Percentiles rank a stretch among this genome's conserved stretches.
phyloP scores from a whole-genome alignment of 2,797 vertebrate species.

The Neostethus bicornis region DNA sequence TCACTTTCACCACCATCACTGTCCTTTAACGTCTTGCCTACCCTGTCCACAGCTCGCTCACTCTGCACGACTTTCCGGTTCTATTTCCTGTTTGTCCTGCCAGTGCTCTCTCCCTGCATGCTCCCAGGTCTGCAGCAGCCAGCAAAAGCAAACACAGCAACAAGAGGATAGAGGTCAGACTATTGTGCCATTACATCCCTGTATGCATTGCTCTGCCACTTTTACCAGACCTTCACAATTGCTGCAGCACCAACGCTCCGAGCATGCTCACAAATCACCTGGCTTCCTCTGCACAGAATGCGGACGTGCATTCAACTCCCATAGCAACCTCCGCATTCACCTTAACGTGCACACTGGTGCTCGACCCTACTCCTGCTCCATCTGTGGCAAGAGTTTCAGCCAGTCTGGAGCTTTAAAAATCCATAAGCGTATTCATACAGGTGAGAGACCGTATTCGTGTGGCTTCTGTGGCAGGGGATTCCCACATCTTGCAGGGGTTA shows the following conservation, averaged over 20 bases:
- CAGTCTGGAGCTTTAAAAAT: conserved; percentile 84
- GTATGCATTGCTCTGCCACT: conserved; percentile 82
- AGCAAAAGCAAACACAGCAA: conserved; percentile 60
- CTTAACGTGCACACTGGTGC: conserved; percentile 84
- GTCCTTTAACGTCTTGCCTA: conserved; percentile 69
- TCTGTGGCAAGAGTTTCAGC: conserved; percentile 85
- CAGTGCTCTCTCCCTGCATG: conserved; percentile 68
- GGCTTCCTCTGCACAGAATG: conserved; percentile 83
- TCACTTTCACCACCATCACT: conserved; percentile 81
- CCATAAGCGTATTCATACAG: conserved; percentile 82
- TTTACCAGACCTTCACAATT: conserved; percentile 81
- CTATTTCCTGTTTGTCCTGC: conserved; percentile 68
- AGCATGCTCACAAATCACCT: conserved; percentile 72
- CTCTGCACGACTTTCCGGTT: conserved; percentile 57
- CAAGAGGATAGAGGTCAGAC: conserved; percentile 46
- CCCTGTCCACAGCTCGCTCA: conserved; percentile 66
- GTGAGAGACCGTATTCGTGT: conserved; percentile 81
- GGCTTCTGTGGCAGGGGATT: conserved; percentile 81
- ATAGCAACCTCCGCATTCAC: conserved; percentile 85
- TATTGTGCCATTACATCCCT: conserved; percentile 61
- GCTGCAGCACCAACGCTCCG: conserved; percentile 82
- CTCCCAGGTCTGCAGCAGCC: conserved; percentile 64
- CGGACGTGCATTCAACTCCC: conserved; percentile 81
- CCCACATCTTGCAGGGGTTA: conserved; percentile 81
- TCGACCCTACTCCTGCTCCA: conserved; percentile 77